Conservation (phyloP, 2,113 vertebrate genomes). For the Rostratula benghalensis region DNA sequence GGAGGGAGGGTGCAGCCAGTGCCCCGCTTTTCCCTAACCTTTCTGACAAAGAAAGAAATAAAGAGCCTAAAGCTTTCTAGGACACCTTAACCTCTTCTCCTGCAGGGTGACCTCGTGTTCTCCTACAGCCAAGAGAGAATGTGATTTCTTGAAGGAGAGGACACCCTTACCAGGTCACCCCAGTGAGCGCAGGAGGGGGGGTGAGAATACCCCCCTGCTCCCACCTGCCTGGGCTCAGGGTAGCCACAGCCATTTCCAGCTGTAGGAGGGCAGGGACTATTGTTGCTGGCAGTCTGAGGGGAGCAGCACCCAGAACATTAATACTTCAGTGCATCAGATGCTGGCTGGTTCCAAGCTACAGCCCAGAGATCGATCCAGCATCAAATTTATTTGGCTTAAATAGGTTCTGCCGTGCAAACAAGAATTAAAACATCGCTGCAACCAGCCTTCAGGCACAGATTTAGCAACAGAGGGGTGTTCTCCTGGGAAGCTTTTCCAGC, state of each 20-base stretch:
- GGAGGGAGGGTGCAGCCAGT: not conserved
- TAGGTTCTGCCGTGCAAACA: not conserved
- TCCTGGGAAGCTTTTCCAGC: not conserved
- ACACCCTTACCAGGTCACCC: not conserved
- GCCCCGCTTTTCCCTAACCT: not conserved
- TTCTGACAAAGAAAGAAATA: not conserved
- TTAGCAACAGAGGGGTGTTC: not conserved
- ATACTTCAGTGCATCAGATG: not conserved
- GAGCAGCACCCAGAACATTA: not conserved
- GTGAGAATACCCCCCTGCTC: not conserved
- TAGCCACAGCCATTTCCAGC: not conserved
- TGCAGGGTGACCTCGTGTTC: not conserved
- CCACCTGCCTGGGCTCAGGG: not conserved
- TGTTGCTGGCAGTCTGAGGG: not conserved
- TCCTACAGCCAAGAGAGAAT: not conserved
- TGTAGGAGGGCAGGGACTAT: not conserved
- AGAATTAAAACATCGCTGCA: not conserved
- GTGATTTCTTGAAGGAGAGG: not conserved
- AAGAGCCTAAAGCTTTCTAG: not conserved
- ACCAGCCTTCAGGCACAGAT: not conserved
- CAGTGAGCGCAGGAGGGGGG: not conserved
- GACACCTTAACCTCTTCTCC: not conserved
- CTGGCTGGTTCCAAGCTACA: not conserved
- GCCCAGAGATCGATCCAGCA: not conserved
- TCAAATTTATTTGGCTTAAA: not conserved